Evolutionary conservation across 2,113 vertebrate species (phyloP), one percentile per base, ranked within the genome.

Genomic region (Anguilla rostrata): DNA sequence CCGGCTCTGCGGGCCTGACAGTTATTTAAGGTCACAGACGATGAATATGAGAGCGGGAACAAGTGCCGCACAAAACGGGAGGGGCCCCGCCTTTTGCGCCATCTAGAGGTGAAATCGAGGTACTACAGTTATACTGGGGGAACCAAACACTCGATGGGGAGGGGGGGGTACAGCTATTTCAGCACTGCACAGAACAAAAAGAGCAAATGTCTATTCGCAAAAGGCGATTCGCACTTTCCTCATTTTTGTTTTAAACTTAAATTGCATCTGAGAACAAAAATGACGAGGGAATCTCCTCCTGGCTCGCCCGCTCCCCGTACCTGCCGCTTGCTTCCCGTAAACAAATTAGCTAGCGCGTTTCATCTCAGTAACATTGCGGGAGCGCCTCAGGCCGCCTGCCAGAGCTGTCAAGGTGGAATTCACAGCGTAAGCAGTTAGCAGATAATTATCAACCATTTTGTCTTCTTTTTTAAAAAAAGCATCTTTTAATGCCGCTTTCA

Each of bases 21-120:
- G 94, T 94, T 95, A 94, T 95, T 95, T 95, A 94, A 95, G 95
- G 95, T 95, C 93, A 89, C 92, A 93, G 93, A 95, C 4, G 15
- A 22, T 34, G 34, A 34, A 34, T 3, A 91, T 92, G 83, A 88
- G 83, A 84, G 89, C 90, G 83, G 80, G 78, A 89, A 86, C 92
- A 92, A 94, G 92, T 94, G 89, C 89, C 91, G 94, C 92, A 92
- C 92, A 93, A 92, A 79, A 43, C 11, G 16, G 46, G 78, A 71
- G 92, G 84, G n/a, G 83, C 90, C 85, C 86, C 89, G 88, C 85
- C 6, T 34, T 75, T 34, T 71, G 63, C 18, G 66, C 66, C n/a
- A 34, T 29, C 66, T 75, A 75, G 66, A 3, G 66, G 26, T 75
- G 11, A 75, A 75, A 75, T 75, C 20, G 9, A 75, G 26, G 26